These are phyloP conservation scores for Zaprionus bogoriensis DNA, from an alignment of 2,888 invertebrate species.

Conservation along the genomic window DNA sequence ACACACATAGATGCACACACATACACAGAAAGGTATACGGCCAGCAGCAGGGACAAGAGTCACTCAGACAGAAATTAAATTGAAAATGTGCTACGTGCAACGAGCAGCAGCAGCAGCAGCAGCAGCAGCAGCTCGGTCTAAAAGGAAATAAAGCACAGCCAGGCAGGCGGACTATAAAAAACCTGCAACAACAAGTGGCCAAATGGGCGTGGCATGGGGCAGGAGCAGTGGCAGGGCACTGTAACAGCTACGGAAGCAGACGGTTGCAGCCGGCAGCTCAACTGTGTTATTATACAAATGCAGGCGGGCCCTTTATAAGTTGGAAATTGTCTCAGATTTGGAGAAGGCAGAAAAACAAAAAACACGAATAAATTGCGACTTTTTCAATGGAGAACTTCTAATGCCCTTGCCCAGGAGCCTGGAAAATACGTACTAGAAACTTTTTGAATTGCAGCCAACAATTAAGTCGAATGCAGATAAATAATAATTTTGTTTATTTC, in stretches of 20 bases:
- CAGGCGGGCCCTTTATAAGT: conserved; percentile 57
- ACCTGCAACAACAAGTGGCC: conserved; percentile 69
- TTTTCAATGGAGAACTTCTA: background rate
- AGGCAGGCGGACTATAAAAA: conserved; percentile 38
- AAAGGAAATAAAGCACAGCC: conserved; percentile 67
- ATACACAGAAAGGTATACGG: conserved; percentile 6
- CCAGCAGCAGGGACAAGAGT: conserved; percentile 23
- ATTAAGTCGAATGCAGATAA: background rate
- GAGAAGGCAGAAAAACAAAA: conserved; percentile 19
- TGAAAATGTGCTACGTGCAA: conserved; percentile 69
- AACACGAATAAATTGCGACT: background rate
- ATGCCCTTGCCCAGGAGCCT: background rate
- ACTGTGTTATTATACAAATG: conserved; percentile 69
- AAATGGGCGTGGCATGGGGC: background rate
- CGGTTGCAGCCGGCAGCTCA: conserved; percentile 54
- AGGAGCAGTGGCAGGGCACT: conserved; percentile 13
- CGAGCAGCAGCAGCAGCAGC: conserved; percentile 11
- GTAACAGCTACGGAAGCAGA: conserved; percentile 39
- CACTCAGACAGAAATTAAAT: conserved; percentile 73
- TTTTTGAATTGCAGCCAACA: too few species aligned
- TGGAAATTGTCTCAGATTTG: conserved; percentile 72
- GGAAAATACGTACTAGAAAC: background rate
- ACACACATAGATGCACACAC: conserved; percentile 18
- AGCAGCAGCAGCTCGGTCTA: conserved; percentile 28
- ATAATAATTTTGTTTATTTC: background rate